phyloP scores from a whole-genome alignment of 2,113 vertebrate species.

The Cyrtonyx montezumae region DNA sequence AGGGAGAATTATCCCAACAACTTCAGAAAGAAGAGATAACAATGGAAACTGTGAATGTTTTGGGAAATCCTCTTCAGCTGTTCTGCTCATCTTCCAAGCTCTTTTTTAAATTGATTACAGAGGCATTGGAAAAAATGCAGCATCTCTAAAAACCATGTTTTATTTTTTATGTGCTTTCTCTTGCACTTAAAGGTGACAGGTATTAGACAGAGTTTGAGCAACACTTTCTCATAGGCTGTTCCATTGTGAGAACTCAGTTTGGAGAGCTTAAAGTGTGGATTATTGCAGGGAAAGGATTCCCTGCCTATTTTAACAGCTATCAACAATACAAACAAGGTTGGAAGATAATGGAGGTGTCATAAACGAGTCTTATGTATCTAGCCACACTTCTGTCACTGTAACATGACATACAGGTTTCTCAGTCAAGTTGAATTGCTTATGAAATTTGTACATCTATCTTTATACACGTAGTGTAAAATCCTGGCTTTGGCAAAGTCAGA shows the following conservation, averaged over 20 bases:
- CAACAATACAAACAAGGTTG: not conserved
- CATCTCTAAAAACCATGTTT: not conserved
- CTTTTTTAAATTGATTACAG: not conserved
- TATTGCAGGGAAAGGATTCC: not conserved
- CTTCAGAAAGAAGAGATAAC: not conserved
- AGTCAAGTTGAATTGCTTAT: not conserved
- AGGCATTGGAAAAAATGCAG: not conserved
- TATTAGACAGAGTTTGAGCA: not conserved
- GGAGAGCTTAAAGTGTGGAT: not conserved
- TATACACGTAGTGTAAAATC: not conserved
- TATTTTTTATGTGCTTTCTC: not conserved
- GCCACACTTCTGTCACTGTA: not conserved
- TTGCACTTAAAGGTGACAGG: not conserved
- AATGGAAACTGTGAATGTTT: not conserved
- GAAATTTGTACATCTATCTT: not conserved
- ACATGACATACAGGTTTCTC: not conserved
- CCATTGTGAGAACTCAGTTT: not conserved
- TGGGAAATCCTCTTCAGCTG: not conserved
- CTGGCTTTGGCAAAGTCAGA: rapidly evolving
- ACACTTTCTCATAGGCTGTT: not conserved
- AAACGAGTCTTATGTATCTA: not conserved
- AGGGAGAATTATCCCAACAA: not conserved
- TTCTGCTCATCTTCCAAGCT: not conserved
- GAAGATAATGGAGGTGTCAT: not conserved
- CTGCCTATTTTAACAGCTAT: not conserved